Base-by-base conservation (phyloP, 2,888 invertebrate species). In the Elysia crispata region DNA sequence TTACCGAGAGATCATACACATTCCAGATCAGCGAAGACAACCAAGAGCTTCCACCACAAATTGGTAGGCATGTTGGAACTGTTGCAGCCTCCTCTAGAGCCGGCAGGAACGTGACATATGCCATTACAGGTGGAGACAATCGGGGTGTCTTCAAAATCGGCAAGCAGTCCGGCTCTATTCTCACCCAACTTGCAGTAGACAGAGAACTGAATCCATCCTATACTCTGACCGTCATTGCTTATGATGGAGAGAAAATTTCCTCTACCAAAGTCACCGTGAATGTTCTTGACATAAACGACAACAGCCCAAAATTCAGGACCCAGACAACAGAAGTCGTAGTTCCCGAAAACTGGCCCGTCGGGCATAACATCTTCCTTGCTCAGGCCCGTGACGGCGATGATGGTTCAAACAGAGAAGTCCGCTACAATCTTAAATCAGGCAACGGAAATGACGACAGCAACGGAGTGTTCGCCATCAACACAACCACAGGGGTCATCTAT, bases 271-370 rank as follows among this genome's bases (percentile, higher is more conserved):
- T 97, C 0, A 96, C 96, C 89, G 94, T 98, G 85, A 95, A 95
- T 0, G 94, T 98, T 6, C 92, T 95, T 62, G 98, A 98, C 92
- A 93, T 97, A 5, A 98, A 98, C 92, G 98, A 98, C 92, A 97
- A 98, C 91, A 94, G 95, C 79, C 98, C 98, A 3, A 93, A 94
- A 25, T 91, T 91, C 83, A 77, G 78, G 6, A 81, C 82, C 25
- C 79, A 84, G 23, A 80, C 80, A 15, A 78, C 85, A 41, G 87
- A 96, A 91, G 95, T 97, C 69, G 94, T 94, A 83, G 94, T 98
- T 80, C 94, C 95, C 23, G 98, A 98, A 93, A 97, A 97, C 91
- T 95, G 96, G 86, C 97, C 98, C 28, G 96, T 98, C 54, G 98
- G 98, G 0, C 97, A 97, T 92, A 97, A 98, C 92, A 95, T 98